Base-by-base conservation (phyloP, 35 echinoderm and acorn worm genomes). In the Amphiura filiformis region DNA sequence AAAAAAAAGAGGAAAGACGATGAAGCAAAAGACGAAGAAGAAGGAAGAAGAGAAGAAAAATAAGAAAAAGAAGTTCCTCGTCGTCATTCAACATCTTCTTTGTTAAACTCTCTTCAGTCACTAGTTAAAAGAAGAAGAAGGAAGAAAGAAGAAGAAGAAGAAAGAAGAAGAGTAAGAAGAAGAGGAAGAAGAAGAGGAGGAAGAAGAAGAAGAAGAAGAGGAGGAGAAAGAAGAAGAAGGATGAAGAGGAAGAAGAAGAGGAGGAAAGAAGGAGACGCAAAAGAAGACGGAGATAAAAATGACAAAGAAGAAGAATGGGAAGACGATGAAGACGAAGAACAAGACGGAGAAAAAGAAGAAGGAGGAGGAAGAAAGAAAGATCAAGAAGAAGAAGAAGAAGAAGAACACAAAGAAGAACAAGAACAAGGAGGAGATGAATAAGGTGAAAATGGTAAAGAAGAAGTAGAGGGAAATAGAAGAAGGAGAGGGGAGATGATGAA, bases 231-330 rank as follows among this genome's bases (percentile, higher is more conserved):
- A n/a, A 85, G 83, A 32, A n/a, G n/a, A n/a, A n/a, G n/a, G n/a
- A n/a, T n/a, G n/a, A n/a, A n/a, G n/a, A n/a, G n/a, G n/a, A n/a
- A 85, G 42, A 65, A 64, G 83, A 32, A 85, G 83, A 65, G 36
- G 28, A 0, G 65, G 49, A 65, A 28, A 56, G 31, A 65, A n/a
- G n/a, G n/a, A n/a, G n/a, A n/a, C n/a, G n/a, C n/a, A n/a, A n/a
- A n/a, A n/a, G n/a, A n/a, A n/a, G 83, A 28, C 3, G 42, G 57
- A 9, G 37, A 7, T 13, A 81, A 1, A 15, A 5, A 76, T 35
- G 31, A 39, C 20, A 1, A 37, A 28, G 31, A 13, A 39, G 23
- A 81, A 39, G 12, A 81, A 23, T 12, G 18, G 9, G 13, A 81
- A 39, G 42, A 38, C 1, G 31, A 81, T 0, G 14, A 23, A 17